phyloP scores from a whole-genome alignment of 2,797 vertebrate genomes.

The Saxicola maurus region DNA sequence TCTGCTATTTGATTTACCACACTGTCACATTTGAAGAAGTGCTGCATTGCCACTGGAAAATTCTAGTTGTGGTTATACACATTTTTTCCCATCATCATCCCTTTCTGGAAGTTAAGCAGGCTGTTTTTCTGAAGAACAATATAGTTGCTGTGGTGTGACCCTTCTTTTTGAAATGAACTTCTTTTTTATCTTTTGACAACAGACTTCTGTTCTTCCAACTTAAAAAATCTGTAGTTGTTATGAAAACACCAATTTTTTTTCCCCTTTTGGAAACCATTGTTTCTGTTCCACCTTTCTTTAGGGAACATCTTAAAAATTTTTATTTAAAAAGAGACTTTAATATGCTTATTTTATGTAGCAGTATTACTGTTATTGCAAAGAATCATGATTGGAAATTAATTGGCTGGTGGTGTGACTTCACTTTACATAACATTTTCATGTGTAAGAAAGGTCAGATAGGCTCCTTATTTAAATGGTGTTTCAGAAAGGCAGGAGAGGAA shows the following conservation, averaged over 20 bases:
- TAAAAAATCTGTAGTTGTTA: background rate
- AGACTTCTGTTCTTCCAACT: background rate
- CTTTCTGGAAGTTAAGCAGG: conserved; percentile 5
- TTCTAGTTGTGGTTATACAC: background rate
- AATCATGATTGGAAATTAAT: background rate
- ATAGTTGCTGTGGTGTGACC: background rate
- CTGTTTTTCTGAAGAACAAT: background rate
- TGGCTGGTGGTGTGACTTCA: background rate
- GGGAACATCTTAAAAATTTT: background rate
- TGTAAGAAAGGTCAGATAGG: background rate
- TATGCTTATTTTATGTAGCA: background rate
- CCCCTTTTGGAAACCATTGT: background rate
- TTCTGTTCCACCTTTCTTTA: background rate
- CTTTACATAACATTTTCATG: background rate
- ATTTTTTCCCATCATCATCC: background rate
- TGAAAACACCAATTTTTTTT: background rate
- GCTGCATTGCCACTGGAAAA: background rate
- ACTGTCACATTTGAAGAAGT: background rate
- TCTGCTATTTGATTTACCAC: conserved; percentile 3
- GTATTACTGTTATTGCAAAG: background rate
- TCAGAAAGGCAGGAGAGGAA: background rate
- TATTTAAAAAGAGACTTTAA: background rate
- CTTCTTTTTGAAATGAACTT: background rate
- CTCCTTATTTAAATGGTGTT: background rate
- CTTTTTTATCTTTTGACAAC: background rate